Evolutionary conservation across 1,140 invertebrate genomes (phyloP).

Genomic region (Aplysia californica): DNA sequence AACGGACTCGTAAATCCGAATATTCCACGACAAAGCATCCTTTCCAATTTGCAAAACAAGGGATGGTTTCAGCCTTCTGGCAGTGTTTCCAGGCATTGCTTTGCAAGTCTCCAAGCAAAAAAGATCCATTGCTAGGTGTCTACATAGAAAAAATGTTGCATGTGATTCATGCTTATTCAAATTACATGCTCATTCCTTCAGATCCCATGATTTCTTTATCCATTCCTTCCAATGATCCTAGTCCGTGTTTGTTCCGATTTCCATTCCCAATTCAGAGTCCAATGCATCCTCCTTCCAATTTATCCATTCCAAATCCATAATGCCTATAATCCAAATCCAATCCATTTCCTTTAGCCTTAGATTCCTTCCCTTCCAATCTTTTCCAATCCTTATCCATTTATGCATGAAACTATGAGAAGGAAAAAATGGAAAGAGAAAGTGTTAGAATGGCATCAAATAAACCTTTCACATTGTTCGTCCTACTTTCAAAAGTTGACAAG

Average conservation of each 20-base stretch:
- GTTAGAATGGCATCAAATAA: neutral
- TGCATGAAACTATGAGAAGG: slow-evolving; percentile 17
- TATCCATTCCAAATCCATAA: neutral
- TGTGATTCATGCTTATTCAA: too few species aligned
- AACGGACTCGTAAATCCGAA: too few species aligned
- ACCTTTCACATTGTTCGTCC: too few species aligned
- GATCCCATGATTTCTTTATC: neutral
- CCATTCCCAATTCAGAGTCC: too few species aligned
- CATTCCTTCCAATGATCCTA: neutral
- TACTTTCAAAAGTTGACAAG: too few species aligned
- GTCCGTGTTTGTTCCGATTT: too few species aligned
- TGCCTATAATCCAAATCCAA: too few species aligned
- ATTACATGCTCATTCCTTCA: neutral
- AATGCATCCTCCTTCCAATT: too few species aligned
- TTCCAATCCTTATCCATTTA: slow-evolving; percentile 26
- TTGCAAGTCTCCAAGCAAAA: neutral
- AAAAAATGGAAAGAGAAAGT: slow-evolving; percentile 1
- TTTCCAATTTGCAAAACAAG: too few species aligned
- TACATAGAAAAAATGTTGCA: neutral
- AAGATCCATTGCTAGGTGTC: neutral
- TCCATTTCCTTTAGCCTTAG: too few species aligned
- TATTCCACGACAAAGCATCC: too few species aligned
- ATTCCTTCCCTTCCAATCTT: slow-evolving; percentile 15
- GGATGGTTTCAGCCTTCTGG: neutral
- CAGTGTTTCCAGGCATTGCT: neutral